Evolutionary conservation across 2,888 invertebrate genomes (phyloP).

Genomic region (Cheilosia vulpina): DNA sequence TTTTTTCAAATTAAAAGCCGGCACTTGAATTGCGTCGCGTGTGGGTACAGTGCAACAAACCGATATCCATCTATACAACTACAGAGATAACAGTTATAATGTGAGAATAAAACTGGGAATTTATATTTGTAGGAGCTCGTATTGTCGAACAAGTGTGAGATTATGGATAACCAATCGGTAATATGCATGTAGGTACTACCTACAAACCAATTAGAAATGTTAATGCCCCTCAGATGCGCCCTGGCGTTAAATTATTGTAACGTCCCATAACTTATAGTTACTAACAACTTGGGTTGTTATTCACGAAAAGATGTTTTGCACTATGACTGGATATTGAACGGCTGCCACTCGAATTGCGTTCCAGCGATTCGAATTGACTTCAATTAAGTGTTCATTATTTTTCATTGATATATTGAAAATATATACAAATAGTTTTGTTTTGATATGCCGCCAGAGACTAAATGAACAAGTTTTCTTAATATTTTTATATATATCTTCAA

Average conservation of each 20-base stretch:
- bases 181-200: neutral
- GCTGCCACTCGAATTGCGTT: neutral
- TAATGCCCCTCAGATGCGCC: neutral
- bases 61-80: neutral
- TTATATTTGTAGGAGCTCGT: neutral
- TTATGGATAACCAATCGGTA: neutral
- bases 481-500: too few relatives aligned
- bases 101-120: neutral
- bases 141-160: neutral
- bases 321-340: neutral
- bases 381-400: conserved; percentile 34
- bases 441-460: conserved; percentile 11
- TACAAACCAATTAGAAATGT: neutral
- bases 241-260: neutral
- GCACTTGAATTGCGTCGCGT: conserved; percentile 30
- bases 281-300: neutral
- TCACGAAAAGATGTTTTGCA: conserved; percentile 5
- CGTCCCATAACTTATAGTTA: neutral
- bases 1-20: conserved; percentile 30
- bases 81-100: neutral
- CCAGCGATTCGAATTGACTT: conserved; percentile 28
- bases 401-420: conserved; percentile 10
- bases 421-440: neutral
- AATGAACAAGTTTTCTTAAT: neutral
- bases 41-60: neutral